Evolutionary conservation across 2,888 invertebrate genomes (phyloP), one percentile per base, ranked within the genome.

Genomic region (Euphydryas editha): DNA sequence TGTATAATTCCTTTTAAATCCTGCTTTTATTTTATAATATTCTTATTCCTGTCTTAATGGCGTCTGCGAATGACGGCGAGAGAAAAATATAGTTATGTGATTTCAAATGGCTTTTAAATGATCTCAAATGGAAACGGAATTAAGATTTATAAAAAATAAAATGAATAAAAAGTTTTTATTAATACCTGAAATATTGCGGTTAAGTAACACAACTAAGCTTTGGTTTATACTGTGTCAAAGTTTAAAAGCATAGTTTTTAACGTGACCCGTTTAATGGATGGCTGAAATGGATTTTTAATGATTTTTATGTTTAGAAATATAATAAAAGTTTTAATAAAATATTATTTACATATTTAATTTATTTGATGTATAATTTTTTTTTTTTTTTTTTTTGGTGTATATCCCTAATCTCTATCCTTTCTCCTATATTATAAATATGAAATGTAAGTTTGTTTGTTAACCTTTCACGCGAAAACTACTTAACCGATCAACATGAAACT

Each of bases 101-200:
- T 42, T 66, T 64, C 63, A 68, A 65, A 66, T 65, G 63, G 36
- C 60, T 65, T 63, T 63, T 66, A 72, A 61, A 59, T 55, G 68
- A 51, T 51, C 49, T 51, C 49, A 51, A 51, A 51, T 24, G 49
- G 24, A 51, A 51, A 15, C 18, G 49, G 21, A 21, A 15, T 24
- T 24, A 24, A 15, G 49, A 49, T 21, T 49, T 49, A 17, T 15
- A 49, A 49, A 47, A 49, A 49, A 49, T 49, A 24, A 21, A 51
- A 51, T 7, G 6, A 51, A 21, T 24, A 21, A 7, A 24, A 24
- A 21, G 7, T 49, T 15, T 24, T n/a, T 44, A 2, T 44, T 15
- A 15, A 44, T n/a, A 44, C 15, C 8, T 7, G 13, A 36, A 36
- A 6, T 39, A 39, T 10, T 39, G 8, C 13, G 10, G 42, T 44